Evolutionary conservation across 2,113 vertebrate species (phyloP), one percentile per base, ranked within the genome.

Genomic region (Caloenas nicobarica): DNA sequence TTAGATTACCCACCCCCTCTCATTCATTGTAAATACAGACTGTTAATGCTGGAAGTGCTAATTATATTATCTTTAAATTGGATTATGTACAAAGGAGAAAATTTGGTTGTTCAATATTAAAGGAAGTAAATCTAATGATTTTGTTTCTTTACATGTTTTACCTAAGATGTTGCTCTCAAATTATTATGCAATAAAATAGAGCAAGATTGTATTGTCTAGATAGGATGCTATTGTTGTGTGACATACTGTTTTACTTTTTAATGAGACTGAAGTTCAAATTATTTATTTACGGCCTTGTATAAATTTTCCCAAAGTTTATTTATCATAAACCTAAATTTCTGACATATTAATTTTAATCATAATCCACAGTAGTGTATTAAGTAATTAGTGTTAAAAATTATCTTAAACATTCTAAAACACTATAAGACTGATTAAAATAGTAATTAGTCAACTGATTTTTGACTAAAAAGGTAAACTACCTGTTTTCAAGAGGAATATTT

Each of bases 71-170:
- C 97, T 98, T 98, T 97, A 96, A 96, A 95, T 98, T 97, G 96
- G 97, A 98, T 98, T 98, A 98, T 98, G 98, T 98, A 98, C 86
- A 97, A 97, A 97, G 91, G 85, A 82, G 26, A 94, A 96, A 91
- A 96, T 97, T 98, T 97, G 96, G 96, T 98, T 98, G 97, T 98
- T 98, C 97, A 96, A 97, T 97, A 98, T 98, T 98, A 98, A 98
- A 98, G 96, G 94, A 97, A 97, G 96, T 97, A 96, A 98, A 98
- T 97, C 73, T 97, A 97, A 92, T 94, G 62, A 79, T 96, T 97
- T 81, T 72, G 91, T 96, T 97, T 98, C 96, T 95, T 97, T 97
- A 97, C 95, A 81, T 96, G 94, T 93, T 97, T 97, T 96, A 94
- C 94, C 96, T 93, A 91, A 96, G 77, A 91, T 93, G 92, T 93